phyloP scores from a whole-genome alignment of 1,140 invertebrate genomes.

The Hyles vespertilio region DNA sequence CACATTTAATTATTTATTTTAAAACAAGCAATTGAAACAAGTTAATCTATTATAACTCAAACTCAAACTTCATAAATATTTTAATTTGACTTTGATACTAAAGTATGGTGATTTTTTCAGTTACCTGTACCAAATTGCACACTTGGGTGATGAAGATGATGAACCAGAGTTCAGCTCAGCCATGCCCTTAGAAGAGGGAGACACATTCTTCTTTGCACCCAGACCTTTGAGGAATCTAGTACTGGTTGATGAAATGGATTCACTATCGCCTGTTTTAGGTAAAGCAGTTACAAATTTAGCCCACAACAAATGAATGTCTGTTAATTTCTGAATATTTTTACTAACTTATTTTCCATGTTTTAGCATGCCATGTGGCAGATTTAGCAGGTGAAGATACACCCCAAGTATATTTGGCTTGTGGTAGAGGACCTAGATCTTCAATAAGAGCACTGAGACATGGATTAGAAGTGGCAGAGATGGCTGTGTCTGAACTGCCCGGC shows the following conservation, averaged over 20 bases:
- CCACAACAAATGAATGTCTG: not conserved
- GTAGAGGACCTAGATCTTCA: slow-evolving; percentile 94
- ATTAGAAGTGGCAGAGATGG: slow-evolving; percentile 99
- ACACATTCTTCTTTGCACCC: slow-evolving; percentile 99
- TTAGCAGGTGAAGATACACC: slow-evolving; percentile 98
- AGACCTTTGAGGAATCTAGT: slow-evolving; percentile 96
- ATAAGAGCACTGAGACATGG: slow-evolving; percentile 96
- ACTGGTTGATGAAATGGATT: slow-evolving; percentile 98
- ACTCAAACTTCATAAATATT: too few species aligned
- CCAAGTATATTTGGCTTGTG: slow-evolving; percentile 97
- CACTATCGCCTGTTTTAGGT: slow-evolving; percentile 97
- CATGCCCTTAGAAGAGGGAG: slow-evolving; percentile 98
- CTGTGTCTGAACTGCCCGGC: slow-evolving; percentile 98
- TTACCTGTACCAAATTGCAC: slow-evolving; percentile 98
- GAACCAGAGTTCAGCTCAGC: slow-evolving; percentile 99
- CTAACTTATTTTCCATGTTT: slow-evolving; percentile 10
- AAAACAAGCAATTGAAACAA: not conserved
- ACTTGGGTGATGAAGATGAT: slow-evolving; percentile 99
- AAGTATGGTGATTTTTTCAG: slow-evolving; percentile 73
- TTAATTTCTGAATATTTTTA: slow-evolving; percentile 1
- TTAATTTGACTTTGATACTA: too few species aligned
- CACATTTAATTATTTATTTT: slow-evolving; percentile 31
- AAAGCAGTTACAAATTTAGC: slow-evolving; percentile 11
- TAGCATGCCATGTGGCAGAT: slow-evolving; percentile 82
- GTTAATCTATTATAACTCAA: not conserved